Conservation (phyloP, 2,113 vertebrate species). For the Sinocyclocheilus rhinocerous region DNA sequence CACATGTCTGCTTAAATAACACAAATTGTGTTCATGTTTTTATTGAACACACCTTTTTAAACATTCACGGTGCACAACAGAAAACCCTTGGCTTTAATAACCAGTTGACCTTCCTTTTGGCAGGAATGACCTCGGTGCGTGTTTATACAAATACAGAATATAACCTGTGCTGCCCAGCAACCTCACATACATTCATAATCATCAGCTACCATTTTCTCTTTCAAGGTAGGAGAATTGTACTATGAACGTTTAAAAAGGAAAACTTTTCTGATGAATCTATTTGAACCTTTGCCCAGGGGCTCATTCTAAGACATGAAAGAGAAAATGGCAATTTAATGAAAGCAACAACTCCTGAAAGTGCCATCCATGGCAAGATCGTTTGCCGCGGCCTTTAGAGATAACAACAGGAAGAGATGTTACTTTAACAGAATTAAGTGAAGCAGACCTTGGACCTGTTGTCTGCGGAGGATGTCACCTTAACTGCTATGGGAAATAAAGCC, state of each 20-base stretch:
- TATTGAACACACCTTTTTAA: neutral
- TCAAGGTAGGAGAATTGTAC: neutral
- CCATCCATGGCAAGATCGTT: neutral
- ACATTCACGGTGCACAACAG: neutral
- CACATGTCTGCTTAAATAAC: neutral
- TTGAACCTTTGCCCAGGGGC: slow-evolving; percentile 1
- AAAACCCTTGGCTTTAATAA: neutral
- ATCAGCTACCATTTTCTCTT: neutral
- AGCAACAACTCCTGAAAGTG: slow-evolving; percentile 36
- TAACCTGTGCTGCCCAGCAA: neutral
- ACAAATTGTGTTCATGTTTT: neutral
- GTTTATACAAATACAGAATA: neutral
- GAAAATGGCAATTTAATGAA: slow-evolving; percentile 38
- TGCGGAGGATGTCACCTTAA: slow-evolving; percentile 35
- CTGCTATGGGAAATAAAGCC: slow-evolving; percentile 33
- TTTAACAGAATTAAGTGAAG: slow-evolving; percentile 20
- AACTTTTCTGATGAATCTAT: neutral
- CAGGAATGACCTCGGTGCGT: neutral
- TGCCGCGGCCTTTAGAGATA: neutral
- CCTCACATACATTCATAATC: neutral
- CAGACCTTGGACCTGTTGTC: slow-evolving; percentile 23
- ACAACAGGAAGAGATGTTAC: slow-evolving; percentile 18
- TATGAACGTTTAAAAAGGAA: neutral
- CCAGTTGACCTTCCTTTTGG: neutral
- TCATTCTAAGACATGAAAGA: neutral